These are phyloP conservation scores for Stictocephala bisonia DNA, from an alignment of 2,888 invertebrate genomes.

Conservation along the genomic window DNA sequence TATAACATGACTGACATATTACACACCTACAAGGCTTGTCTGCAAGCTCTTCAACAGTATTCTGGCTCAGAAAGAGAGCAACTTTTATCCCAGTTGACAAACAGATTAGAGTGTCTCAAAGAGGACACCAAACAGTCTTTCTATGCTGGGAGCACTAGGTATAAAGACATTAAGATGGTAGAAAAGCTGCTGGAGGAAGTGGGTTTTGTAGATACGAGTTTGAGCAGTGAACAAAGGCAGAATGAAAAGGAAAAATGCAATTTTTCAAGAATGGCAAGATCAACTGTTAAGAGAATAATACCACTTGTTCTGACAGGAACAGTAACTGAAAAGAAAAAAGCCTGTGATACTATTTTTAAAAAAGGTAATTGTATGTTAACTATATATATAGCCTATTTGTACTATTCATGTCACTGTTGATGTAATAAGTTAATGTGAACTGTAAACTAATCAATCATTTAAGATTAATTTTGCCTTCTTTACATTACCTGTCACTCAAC, in stretches of 20 bases:
- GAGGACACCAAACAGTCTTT: constrained; percentile 6
- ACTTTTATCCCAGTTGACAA: background rate
- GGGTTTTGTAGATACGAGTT: background rate
- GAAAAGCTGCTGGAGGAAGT: too few relatives aligned
- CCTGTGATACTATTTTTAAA: constrained; percentile 22
- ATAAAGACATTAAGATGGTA: background rate
- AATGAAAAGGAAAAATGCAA: background rate
- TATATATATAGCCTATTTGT: background rate
- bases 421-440: background rate
- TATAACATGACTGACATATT: constrained; percentile 10
- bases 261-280: background rate
- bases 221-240: background rate
- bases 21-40: background rate
- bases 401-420: background rate
- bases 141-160: constrained; percentile 6
- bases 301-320: constrained; percentile 17
- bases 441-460: background rate
- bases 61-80: background rate
- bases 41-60: background rate
- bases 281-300: constrained; percentile 6
- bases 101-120: constrained; percentile 26
- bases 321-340: background rate
- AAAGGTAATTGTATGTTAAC: background rate
- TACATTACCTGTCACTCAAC: background rate
- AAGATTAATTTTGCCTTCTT: background rate